These are phyloP conservation scores for Synodontis membranacea DNA, from an alignment of 2,113 vertebrate genomes.

Conservation along the genomic window DNA sequence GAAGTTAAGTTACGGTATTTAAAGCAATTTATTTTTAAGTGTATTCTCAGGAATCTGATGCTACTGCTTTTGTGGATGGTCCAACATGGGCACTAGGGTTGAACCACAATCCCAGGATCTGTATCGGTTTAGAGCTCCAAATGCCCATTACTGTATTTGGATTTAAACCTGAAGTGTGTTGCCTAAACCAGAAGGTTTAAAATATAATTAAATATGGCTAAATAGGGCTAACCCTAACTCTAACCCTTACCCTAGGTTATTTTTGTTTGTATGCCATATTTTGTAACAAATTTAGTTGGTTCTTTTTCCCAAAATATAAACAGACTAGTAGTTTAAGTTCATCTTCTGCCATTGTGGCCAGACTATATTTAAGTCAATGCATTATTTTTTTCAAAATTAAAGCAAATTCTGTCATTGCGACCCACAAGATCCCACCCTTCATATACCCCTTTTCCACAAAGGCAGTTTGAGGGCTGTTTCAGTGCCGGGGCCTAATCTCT, in stretches of 20 bases:
- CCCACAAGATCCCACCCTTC: not conserved
- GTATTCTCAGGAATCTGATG: not conserved
- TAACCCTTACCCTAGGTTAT: not conserved
- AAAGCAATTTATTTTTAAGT: not conserved
- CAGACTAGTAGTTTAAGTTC: not conserved
- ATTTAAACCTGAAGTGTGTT: not conserved
- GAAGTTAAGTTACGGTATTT: not conserved
- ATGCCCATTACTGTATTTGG: not conserved
- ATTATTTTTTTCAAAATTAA: too few relatives aligned
- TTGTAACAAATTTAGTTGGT: not conserved
- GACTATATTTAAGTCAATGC: not conserved
- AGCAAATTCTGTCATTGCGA: too few relatives aligned
- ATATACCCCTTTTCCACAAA: not conserved
- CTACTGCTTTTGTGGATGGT: not conserved
- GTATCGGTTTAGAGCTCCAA: not conserved
- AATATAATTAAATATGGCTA: not conserved
- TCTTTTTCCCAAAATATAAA: not conserved
- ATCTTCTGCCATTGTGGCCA: not conserved
- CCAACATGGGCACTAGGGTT: not conserved
- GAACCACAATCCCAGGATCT: not conserved
- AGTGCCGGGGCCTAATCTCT: too few relatives aligned
- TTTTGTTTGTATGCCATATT: not conserved
- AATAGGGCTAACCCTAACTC: not conserved
- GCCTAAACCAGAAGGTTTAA: not conserved
- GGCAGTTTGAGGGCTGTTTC: too few relatives aligned